phyloP scores from a whole-genome alignment of 2,888 invertebrate genomes.

The Spodoptera picta region DNA sequence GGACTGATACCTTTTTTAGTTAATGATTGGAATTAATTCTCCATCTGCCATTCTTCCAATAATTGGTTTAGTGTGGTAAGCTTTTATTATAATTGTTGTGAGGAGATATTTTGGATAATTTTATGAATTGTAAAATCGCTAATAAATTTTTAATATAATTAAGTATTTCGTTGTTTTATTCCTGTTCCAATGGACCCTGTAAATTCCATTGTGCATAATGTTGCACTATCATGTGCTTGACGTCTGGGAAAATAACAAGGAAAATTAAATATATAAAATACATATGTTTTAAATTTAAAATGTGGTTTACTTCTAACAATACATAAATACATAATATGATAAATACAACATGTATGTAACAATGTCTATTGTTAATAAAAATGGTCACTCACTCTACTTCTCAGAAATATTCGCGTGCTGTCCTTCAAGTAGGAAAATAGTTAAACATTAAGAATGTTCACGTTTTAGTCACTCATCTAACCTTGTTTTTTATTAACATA shows the following conservation, averaged over 20 bases:
- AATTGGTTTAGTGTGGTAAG: slow-evolving; percentile 51
- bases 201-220: neutral
- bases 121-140: slow-evolving; percentile 62
- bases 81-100: slow-evolving; percentile 56
- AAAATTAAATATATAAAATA: too few relatives aligned
- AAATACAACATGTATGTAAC: too few relatives aligned
- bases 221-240: neutral
- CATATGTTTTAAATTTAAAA: too few relatives aligned
- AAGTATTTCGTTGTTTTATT: slow-evolving; percentile 1
- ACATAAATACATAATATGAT: too few relatives aligned
- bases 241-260: too few relatives aligned
- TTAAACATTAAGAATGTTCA: slow-evolving; percentile 9
- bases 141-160: slow-evolving; percentile 64
- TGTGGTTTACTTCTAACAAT: too few relatives aligned
- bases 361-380: too few relatives aligned
- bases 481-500: slow-evolving; percentile 33
- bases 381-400: too few relatives aligned
- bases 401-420: too few relatives aligned
- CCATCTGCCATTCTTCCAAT: slow-evolving; percentile 49
- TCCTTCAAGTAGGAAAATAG: slow-evolving; percentile 20
- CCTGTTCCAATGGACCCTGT: neutral
- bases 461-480: slow-evolving; percentile 22
- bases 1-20: slow-evolving; percentile 44
- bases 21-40: slow-evolving; percentile 39
- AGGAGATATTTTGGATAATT: slow-evolving; percentile 61